phyloP scores from a whole-genome alignment of 2,888 invertebrate genomes.

The Cabera pusaria region DNA sequence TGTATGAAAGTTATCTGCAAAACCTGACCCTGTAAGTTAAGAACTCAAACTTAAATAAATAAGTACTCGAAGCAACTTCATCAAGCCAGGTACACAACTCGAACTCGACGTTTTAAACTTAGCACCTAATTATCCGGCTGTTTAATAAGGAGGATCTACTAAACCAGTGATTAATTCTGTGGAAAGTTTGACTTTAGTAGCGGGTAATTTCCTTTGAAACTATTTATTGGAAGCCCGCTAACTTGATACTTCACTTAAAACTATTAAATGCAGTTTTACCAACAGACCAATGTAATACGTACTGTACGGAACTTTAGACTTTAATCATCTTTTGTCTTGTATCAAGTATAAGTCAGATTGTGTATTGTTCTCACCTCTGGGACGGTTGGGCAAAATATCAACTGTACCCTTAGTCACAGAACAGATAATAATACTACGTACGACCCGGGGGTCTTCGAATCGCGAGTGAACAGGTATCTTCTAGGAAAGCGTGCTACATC shows the following conservation, averaged over 20 bases:
- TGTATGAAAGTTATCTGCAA: too few relatives aligned
- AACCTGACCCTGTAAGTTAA: background rate
- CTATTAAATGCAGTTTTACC: conserved; percentile 3
- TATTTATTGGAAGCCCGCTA: conserved; percentile 16
- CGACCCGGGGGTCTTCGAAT: too few relatives aligned
- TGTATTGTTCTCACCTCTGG: too few relatives aligned
- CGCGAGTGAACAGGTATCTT: too few relatives aligned
- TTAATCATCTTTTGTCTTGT: too few relatives aligned
- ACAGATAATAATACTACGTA: too few relatives aligned
- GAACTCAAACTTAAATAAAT: background rate
- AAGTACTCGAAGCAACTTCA: background rate
- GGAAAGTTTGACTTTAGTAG: conserved; percentile 10
- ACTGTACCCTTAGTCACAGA: too few relatives aligned
- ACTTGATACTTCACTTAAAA: conserved; percentile 14
- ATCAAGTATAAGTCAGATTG: too few relatives aligned
- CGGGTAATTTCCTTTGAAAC: conserved; percentile 15
- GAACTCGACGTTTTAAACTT: conserved; percentile 5
- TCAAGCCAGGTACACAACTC: conserved; percentile 7
- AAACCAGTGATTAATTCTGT: conserved; percentile 8
- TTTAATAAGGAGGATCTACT: conserved; percentile 2
- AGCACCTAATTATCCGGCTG: conserved; percentile 3
- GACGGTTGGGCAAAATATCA: too few relatives aligned
- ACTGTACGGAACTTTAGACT: too few relatives aligned
- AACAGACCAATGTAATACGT: too few relatives aligned
- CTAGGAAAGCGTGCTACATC: too few relatives aligned